Evolutionary conservation across 2,797 vertebrate genomes (phyloP), one percentile per base, ranked within the genome.

Genomic region (Mastacembelus armatus): DNA sequence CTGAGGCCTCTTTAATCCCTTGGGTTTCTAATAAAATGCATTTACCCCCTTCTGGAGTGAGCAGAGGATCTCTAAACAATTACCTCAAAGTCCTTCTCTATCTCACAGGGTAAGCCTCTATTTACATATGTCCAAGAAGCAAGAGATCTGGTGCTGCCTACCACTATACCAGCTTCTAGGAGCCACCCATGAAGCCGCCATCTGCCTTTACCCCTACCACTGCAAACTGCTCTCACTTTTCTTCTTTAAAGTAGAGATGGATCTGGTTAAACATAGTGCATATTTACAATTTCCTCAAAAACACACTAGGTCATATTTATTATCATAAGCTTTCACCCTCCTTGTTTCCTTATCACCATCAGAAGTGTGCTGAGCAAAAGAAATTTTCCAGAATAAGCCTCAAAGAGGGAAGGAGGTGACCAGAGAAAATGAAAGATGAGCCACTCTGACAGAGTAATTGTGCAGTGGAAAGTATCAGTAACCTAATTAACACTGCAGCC

Each of bases 121-220:
- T 93, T 91, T 91, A 92, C 88, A 90, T 89, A 86, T 78, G 77
- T 78, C 80, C 81, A 75, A 74, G 65, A 80, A 86, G 80, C 57
- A 71, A 76, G 66, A 65, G 70, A 70, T 71, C 60, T 54, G 56
- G 63, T 1, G 36, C 58, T 51, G 60, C 52, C 58, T 30, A 33
- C 48, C 43, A 69, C 59, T 80, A 74, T 48, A 68, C 49, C 47
- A 73, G 76, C 80, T 74, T 81, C 50, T 66, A 11, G 58, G 50
- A 70, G 75, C 52, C 65, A 50, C 40, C 63, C 62, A 56, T 15
- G 21, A 50, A 75, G 52, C 61, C 33, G 58, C 71, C 60, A 38
- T 68, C 71, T 69, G 75, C 32, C 60, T 43, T 38, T 54, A 43
- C 4, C 38, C 16, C 18, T 15, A 12, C 60, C 47, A 51, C 44